Percentiles rank a stretch among this genome's conserved stretches.
Conservation (phyloP, 2,888 invertebrate species). For the Laspeyria flexula region DNA sequence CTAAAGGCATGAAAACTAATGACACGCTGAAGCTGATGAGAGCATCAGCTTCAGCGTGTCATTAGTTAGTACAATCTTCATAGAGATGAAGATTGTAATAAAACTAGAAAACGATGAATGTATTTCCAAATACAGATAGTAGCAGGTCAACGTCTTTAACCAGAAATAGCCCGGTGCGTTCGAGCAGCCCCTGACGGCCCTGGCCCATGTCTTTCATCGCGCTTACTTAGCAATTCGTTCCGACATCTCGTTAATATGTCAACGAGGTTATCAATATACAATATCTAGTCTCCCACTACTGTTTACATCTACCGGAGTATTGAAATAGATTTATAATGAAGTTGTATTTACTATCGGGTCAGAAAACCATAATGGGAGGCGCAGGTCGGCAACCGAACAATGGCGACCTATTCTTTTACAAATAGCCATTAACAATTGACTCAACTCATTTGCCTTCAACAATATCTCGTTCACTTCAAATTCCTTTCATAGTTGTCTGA, state of each 20-base stretch:
- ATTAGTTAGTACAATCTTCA: too few species aligned
- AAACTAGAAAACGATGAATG: constrained; percentile 55
- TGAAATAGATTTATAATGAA: constrained; percentile 41
- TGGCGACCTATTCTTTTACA: constrained; percentile 71
- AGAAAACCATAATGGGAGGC: constrained; percentile 49
- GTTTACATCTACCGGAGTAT: constrained; percentile 57
- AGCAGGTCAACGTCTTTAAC: constrained; percentile 78
- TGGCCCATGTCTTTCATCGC: constrained; percentile 77
- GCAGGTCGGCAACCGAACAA: constrained; percentile 66
- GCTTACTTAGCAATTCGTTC: constrained; percentile 71
- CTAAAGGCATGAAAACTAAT: not conserved
- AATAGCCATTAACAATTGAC: constrained; percentile 70
- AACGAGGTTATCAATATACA: constrained; percentile 76
- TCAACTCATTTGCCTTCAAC: constrained; percentile 69
- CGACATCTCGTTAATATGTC: constrained; percentile 80
- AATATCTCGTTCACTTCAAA: constrained; percentile 62
- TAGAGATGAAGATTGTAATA: constrained; percentile 23
- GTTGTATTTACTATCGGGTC: constrained; percentile 42
- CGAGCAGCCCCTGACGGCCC: constrained; percentile 69
- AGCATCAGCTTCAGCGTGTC: too few species aligned
- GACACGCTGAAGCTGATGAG: constrained; percentile 17
- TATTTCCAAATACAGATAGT: constrained; percentile 59
- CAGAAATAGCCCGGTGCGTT: constrained; percentile 73
- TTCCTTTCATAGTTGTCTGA: constrained; percentile 55
- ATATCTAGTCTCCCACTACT: constrained; percentile 59